phyloP scores from a whole-genome alignment of 92 coral and sea anemone genomes.

The Metridium senile region DNA sequence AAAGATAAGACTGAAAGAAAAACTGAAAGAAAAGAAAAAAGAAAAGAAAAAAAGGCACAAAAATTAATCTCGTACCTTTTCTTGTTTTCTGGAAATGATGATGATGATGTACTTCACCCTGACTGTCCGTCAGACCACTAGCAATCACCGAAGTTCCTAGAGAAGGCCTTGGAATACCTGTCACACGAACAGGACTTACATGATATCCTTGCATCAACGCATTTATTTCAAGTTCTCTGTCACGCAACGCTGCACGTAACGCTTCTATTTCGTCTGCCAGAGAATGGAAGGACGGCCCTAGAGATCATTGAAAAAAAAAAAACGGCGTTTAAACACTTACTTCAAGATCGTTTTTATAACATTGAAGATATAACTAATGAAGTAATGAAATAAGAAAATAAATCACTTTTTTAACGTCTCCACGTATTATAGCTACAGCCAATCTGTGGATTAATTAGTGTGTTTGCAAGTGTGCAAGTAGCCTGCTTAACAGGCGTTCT shows the following conservation, averaged over 20 bases:
- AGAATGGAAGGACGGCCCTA: constrained; percentile 61
- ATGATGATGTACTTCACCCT: constrained; percentile 74
- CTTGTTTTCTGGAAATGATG: constrained; percentile 53
- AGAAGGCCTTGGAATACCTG: constrained; percentile 6
- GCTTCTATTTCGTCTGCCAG: constrained; percentile 75
- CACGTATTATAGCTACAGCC: neutral
- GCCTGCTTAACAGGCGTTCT: too few relatives aligned
- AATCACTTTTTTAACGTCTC: too few relatives aligned
- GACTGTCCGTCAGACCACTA: constrained; percentile 36
- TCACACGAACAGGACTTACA: constrained; percentile 30
- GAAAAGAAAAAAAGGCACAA: too few relatives aligned
- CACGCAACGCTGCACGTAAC: constrained; percentile 68
- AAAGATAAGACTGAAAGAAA: too few relatives aligned
- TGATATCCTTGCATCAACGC: constrained; percentile 44
- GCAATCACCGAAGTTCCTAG: constrained; percentile 15
- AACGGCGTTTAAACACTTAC: neutral
- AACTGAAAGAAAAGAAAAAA: too few relatives aligned
- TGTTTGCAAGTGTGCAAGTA: too few relatives aligned
- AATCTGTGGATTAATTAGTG: too few relatives aligned
- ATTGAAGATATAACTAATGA: too few relatives aligned
- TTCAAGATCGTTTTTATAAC: neutral
- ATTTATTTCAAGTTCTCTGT: constrained; percentile 68
- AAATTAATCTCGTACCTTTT: constrained; percentile 55
- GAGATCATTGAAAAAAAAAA: neutral
- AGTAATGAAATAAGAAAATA: too few relatives aligned